Evolutionary conservation across 2,888 invertebrate species (phyloP), one percentile per base, ranked within the genome.

Genomic region (Antheraea yamamai): DNA sequence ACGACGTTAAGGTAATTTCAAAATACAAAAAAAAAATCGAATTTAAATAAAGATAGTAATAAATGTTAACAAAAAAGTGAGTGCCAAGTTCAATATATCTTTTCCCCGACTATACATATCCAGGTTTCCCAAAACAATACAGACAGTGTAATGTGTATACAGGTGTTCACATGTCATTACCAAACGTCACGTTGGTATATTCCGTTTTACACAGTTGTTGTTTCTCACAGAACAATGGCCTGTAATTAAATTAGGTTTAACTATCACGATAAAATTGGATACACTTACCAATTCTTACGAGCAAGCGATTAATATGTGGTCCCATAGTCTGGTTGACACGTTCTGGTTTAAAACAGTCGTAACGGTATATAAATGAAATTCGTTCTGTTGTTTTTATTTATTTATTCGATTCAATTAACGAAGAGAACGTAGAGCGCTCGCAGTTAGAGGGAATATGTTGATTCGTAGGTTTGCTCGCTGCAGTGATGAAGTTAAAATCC

Each of bases 171-270:
- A 76, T 77, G 73, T 80, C 78, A 72, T 77, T 78, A 78, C 77
- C 75, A 76, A 78, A 78, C 77, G 75, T 79, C 77, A 81, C 77
- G 79, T 80, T 78, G 80, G 81, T 82, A 78, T 82, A 80, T 81
- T 82, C 82, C 78, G 84, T 78, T 81, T 77, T 77, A 81, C 76
- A 84, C 81, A 47, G 79, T 84, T 83, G 87, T 89, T 89, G 88
- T 88, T 84, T 84, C 79, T 75, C 75, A 77, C 77, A 73, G 81
- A 85, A 91, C 90, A 91, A 91, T 89, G 82, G 85, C 74, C 75
- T 77, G 83, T 88, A 87, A 90, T 89, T 88, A 85, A 90, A 87
- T 89, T 87, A 85, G 83, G 79, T 83, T 85, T 72, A 73, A 78
- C 76, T 82, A 77, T 77, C 76, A 79, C 75, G 76, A 82, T 82